Percentiles rank a stretch among this genome's conserved stretches.
phyloP scores from a whole-genome alignment of 2,113 vertebrate genomes.

The Oncorhynchus masou region DNA sequence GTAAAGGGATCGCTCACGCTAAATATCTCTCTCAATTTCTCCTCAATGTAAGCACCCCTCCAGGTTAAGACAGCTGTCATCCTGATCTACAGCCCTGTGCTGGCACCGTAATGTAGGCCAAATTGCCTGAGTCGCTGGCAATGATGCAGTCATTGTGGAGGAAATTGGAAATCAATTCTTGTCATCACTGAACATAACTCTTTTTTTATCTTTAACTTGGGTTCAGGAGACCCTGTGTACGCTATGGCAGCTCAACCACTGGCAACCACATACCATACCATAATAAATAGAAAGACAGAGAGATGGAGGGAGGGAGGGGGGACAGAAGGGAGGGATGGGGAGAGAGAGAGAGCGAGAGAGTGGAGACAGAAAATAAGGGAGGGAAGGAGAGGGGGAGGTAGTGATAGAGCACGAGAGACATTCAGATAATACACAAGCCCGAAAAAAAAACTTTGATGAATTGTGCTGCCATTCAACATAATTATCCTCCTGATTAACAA shows the following conservation, averaged over 20 bases:
- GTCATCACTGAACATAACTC: conserved; percentile 84
- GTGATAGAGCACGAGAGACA: not conserved
- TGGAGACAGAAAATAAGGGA: not conserved
- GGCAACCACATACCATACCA: conserved; percentile 23
- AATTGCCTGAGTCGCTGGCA: conserved; percentile 85
- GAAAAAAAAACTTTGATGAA: conserved; percentile 18
- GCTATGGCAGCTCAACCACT: conserved; percentile 43
- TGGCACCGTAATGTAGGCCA: conserved; percentile 79
- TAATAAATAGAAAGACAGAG: conserved; percentile 41
- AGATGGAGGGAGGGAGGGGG: not conserved
- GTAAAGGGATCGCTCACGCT: conserved; percentile 48
- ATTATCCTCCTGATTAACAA: conserved; percentile 40
- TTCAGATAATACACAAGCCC: not conserved
- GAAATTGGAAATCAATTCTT: conserved; percentile 98
- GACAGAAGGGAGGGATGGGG: not conserved
- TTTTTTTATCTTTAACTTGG: conserved; percentile 63
- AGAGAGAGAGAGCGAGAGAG: not conserved
- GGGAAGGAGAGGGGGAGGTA: not conserved
- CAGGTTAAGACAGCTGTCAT: conserved; percentile 80
- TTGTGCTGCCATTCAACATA: conserved; percentile 27
- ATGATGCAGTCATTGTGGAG: conserved; percentile 90
- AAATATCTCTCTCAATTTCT: conserved; percentile 66
- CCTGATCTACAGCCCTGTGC: conserved; percentile 82
- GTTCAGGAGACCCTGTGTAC: conserved; percentile 62
- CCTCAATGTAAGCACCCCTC: conserved; percentile 74